Base-by-base conservation (phyloP, 2,888 invertebrate species). In the Globia sparganii region DNA sequence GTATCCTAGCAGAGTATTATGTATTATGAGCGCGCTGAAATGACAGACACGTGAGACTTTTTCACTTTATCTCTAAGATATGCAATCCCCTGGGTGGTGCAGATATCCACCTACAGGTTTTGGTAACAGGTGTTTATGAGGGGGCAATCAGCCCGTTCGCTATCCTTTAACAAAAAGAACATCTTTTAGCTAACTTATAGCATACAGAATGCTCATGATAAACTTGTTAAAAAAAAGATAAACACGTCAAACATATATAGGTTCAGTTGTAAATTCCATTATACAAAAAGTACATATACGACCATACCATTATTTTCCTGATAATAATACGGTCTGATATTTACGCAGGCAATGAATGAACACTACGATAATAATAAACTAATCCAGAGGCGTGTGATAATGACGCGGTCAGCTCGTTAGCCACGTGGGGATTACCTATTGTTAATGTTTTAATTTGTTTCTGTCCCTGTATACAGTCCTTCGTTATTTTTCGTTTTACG, bases 391-490 rank as follows among this genome's bases (percentile, higher is more conserved):
- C 92, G 92, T 91, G 92, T 91, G 93, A 94, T 95, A 95, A 95
- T 94, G 93, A 94, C 91, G 92, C 92, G 92, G 91, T 91, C 91
- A 93, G 94, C 94, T 95, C 94, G 94, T 95, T 95, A 94, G 93
- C 92, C 93, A 88, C 91, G 91, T 91, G 94, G 93, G 94, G 94
- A 95, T 95, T 94, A 94, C 93, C 94, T 95, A 95, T 95, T 95
- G 95, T 95, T 95, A 95, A 95, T 95, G 94, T 94, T 95, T 95
- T 95, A 95, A 96, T 96, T 96, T 95, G 94, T 94, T 92, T 93
- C 94, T 91, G 91, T 90, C 90, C 90, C 90, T 90, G 87, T 83
- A 87, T 87, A 86, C 81, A 75, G 75, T 81, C 73, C 75, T 82
- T 80, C 68, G 72, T 81, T 78, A 75, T 81, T 66, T 75, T 70